Evolutionary conservation across 2,888 invertebrate genomes (phyloP).

Genomic region (Athripsodes cinereus): DNA sequence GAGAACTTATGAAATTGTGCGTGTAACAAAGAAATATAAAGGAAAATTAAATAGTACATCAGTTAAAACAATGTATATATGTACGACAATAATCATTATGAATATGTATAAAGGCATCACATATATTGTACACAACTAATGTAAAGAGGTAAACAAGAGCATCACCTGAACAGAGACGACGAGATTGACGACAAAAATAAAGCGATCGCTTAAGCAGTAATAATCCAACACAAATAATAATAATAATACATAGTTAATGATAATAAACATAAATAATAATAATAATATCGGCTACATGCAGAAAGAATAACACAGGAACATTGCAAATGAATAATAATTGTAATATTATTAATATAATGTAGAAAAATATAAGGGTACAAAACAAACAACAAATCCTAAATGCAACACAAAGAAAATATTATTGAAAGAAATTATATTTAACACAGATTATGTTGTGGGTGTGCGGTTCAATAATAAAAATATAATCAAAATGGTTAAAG

Average conservation of each 20-base stretch:
- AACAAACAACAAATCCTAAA: not conserved
- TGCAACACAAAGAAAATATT: not conserved
- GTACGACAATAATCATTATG: too few relatives aligned
- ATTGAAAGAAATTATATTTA: not conserved
- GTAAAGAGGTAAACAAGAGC: not conserved
- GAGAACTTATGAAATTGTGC: too few relatives aligned
- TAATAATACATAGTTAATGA: not conserved
- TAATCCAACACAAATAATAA: not conserved
- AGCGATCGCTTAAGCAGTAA: not conserved
- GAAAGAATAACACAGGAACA: conserved; percentile 8
- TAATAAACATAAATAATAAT: conserved; percentile 4
- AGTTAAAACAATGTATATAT: too few relatives aligned
- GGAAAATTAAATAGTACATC: too few relatives aligned
- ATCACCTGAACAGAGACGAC: not conserved
- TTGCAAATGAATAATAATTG: conserved; percentile 6
- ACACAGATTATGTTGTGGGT: not conserved
- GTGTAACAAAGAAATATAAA: too few relatives aligned
- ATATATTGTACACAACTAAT: too few relatives aligned
- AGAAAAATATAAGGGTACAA: not conserved
- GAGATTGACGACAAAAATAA: not conserved
- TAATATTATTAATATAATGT: not conserved
- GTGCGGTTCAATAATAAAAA: not conserved
- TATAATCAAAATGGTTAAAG: not conserved
- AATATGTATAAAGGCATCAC: too few relatives aligned
- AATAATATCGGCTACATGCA: conserved; percentile 18